phyloP scores from a whole-genome alignment of 2,797 vertebrate genomes.

The Diglossa cyanea region DNA sequence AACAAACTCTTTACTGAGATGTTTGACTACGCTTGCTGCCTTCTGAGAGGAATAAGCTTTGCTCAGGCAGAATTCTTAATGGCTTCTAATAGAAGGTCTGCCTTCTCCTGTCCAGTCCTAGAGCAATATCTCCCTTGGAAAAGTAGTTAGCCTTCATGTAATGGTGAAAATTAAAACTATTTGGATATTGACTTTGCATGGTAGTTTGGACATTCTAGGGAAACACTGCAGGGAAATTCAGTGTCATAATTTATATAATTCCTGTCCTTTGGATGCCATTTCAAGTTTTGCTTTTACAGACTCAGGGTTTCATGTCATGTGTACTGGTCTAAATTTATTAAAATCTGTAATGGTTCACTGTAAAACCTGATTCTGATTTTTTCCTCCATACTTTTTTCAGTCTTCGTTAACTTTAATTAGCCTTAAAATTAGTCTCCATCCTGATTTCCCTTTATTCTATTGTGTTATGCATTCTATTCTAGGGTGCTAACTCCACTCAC shows the following conservation, averaged over 20 bases:
- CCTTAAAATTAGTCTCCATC: not conserved
- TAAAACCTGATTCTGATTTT: not conserved
- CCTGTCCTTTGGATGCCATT: not conserved
- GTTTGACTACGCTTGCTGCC: accelerated
- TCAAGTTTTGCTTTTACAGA: not conserved
- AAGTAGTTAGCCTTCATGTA: not conserved
- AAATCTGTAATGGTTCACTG: not conserved
- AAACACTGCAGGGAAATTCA: not conserved
- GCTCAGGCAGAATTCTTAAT: not conserved
- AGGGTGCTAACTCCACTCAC: not conserved
- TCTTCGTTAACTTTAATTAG: not conserved
- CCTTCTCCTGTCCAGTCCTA: not conserved
- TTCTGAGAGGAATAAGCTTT: not conserved
- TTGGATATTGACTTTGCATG: not conserved
- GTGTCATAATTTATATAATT: not conserved
- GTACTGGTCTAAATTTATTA: not conserved
- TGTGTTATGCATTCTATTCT: not conserved
- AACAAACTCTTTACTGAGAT: not conserved
- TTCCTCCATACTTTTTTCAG: not conserved
- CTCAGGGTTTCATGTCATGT: not conserved
- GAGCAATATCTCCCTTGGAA: not conserved
- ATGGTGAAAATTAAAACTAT: not conserved
- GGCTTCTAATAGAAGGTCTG: not conserved
- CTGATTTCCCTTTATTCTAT: not conserved
- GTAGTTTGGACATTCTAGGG: not conserved